Percentiles rank a stretch among this genome's conserved stretches.
Conservation (phyloP, 2,113 vertebrate genomes). For the Genyomyrus donnyi region DNA sequence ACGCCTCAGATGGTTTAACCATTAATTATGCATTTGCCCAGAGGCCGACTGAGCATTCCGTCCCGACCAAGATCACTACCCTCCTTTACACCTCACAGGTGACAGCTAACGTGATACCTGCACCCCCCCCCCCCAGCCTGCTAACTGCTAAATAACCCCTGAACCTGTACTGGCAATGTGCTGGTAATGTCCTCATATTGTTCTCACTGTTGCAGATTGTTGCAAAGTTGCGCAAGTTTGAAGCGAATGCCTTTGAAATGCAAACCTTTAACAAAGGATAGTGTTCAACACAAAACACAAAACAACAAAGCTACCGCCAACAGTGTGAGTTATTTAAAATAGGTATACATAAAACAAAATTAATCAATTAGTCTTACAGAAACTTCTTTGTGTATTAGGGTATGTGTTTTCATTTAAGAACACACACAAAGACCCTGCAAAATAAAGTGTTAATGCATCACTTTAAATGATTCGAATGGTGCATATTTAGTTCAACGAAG, state of each 20-base stretch:
- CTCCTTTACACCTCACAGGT: neutral
- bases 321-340: neutral
- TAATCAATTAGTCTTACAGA: neutral
- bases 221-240: neutral
- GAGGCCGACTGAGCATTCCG: neutral
- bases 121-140: neutral
- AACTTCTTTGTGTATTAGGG: neutral
- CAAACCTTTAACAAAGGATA: neutral
- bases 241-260: neutral
- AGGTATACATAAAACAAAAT: neutral
- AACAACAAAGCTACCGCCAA: neutral
- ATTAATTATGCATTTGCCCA: slow-evolving; percentile 1
- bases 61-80: neutral
- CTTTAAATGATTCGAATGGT: neutral
- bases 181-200: neutral
- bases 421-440: neutral
- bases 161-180: neutral
- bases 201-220: neutral
- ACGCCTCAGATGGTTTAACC: neutral
- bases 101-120: neutral
- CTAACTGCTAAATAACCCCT: neutral
- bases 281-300: neutral
- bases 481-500: neutral
- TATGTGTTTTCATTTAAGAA: neutral
- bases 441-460: neutral